Conservation (phyloP, 2,113 vertebrate species). For the Amazona vittata region DNA sequence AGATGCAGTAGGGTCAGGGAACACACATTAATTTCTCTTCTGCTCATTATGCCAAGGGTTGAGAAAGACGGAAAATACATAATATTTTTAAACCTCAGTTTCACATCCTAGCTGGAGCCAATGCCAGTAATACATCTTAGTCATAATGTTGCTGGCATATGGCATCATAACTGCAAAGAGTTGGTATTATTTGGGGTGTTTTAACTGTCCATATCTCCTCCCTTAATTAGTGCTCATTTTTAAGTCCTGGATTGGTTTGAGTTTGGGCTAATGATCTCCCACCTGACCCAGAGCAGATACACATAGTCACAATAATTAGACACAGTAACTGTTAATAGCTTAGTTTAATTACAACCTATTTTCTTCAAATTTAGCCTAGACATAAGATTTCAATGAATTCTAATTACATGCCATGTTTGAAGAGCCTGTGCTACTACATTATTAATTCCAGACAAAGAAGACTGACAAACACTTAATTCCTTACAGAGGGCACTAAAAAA, state of each 20-base stretch:
- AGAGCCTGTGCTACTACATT: slow-evolving; percentile 1
- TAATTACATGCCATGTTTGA: slow-evolving; percentile 6
- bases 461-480: slow-evolving; percentile 18
- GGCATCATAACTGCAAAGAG: background rate
- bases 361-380: slow-evolving; percentile 46
- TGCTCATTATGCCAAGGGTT: background rate
- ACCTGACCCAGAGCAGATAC: slow-evolving; percentile 2
- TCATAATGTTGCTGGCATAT: background rate
- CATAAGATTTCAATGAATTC: slow-evolving; percentile 43
- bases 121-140: slow-evolving; percentile 7
- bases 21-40: background rate
- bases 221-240: background rate
- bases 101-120: background rate
- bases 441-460: slow-evolving; percentile 52
- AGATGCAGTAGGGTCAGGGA: background rate
- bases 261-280: slow-evolving; percentile 15
- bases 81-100: background rate
- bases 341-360: slow-evolving; percentile 48
- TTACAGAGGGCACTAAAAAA: background rate
- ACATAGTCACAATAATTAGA: slow-evolving; percentile 33
- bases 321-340: slow-evolving; percentile 50
- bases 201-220: background rate
- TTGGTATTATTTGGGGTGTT: background rate
- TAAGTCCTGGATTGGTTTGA: background rate
- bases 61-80: background rate